These are phyloP conservation scores for Trachops cirrhosus DNA, from an alignment of 2,797 vertebrate genomes.

Conservation along the genomic window DNA sequence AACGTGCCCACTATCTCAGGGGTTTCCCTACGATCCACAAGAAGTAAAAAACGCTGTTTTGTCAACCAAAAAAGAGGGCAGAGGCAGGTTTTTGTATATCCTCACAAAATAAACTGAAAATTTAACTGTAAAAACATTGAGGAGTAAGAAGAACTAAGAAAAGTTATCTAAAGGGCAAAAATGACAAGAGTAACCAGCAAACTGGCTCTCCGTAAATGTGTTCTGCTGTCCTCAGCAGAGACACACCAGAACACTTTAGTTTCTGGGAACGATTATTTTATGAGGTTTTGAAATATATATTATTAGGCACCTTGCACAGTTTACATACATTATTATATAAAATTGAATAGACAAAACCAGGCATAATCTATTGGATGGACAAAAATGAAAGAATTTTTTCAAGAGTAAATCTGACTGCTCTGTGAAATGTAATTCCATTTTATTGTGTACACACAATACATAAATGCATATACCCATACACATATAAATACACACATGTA, in stretches of 20 bases:
- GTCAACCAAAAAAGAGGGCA: neutral
- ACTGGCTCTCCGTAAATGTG: neutral
- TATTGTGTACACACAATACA: neutral
- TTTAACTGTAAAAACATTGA: neutral
- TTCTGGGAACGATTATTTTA: neutral
- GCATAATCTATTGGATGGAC: neutral
- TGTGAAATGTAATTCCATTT: neutral
- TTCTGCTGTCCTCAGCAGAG: neutral
- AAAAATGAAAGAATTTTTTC: conserved; percentile 18
- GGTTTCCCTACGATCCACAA: neutral
- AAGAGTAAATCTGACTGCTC: neutral
- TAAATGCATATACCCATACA: neutral
- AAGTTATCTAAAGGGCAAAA: neutral
- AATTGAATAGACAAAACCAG: neutral
- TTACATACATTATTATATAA: conserved; percentile 14
- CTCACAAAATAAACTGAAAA: conserved; percentile 12
- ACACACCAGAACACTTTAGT: neutral
- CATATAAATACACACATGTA: neutral
- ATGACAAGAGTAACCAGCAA: neutral
- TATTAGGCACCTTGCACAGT: neutral
- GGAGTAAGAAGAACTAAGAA: neutral
- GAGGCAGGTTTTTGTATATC: neutral
- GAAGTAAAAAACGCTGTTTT: conserved; percentile 23
- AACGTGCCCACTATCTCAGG: neutral
- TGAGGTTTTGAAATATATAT: neutral